Percentiles rank a stretch among this genome's conserved stretches.
Evolutionary conservation across 1,140 invertebrate genomes (phyloP).

Genomic region (Schlechtendalia chinensis): DNA sequence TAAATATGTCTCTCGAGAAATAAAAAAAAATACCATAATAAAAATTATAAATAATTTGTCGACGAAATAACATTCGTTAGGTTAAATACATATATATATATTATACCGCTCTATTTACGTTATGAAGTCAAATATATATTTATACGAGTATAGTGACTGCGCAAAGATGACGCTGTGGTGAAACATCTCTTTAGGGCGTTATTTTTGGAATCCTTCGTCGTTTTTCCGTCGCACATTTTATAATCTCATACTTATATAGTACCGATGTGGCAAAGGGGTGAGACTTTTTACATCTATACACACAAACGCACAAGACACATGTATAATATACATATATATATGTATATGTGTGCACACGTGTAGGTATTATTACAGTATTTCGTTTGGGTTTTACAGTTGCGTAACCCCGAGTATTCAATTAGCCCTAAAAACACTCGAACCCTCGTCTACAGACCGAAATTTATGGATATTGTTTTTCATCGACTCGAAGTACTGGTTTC

Average conservation of each 20-base stretch:
- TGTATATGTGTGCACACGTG: background rate
- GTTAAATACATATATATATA: background rate
- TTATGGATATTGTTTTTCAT: constrained; percentile 37
- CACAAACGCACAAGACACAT: background rate
- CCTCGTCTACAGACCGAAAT: background rate
- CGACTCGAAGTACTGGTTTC: constrained; percentile 8
- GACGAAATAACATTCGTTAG: background rate
- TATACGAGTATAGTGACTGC: background rate
- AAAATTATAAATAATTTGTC: constrained; percentile 35
- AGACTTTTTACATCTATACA: constrained; percentile 9
- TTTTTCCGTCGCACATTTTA: constrained; percentile 22
- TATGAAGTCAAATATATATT: background rate
- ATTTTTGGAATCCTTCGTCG: constrained; percentile 36
- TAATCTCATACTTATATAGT: background rate
- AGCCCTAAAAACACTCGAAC: constrained; percentile 21
- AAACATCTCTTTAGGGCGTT: constrained; percentile 9
- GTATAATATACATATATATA: no score
- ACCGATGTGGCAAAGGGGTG: background rate
- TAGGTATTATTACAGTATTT: background rate
- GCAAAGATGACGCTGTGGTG: background rate
- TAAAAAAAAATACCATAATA: background rate
- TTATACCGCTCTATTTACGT: background rate
- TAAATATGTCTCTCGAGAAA: background rate
- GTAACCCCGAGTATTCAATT: constrained; percentile 37
- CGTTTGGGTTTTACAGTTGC: constrained; percentile 12